Percentiles rank a stretch among this genome's conserved stretches.
Evolutionary conservation across 1,140 invertebrate species (phyloP).

Genomic region (Grapholita molesta): DNA sequence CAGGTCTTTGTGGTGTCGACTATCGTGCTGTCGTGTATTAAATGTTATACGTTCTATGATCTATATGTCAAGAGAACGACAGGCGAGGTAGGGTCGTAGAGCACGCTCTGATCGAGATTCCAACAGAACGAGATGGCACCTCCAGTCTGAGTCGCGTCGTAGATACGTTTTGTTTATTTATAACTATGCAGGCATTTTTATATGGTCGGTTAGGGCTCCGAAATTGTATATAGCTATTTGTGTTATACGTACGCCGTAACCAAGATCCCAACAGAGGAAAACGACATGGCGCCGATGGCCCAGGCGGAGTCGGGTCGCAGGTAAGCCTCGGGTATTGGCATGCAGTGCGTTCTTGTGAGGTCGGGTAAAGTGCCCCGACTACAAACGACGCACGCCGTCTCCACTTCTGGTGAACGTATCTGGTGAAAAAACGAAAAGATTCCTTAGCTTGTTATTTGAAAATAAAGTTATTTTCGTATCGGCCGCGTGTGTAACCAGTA

Average conservation of each 20-base stretch:
- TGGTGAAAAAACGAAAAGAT: slow-evolving; percentile 50
- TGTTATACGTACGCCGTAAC: slow-evolving; percentile 80
- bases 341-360: slow-evolving; percentile 84
- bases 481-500: no score
- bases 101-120: slow-evolving; percentile 86
- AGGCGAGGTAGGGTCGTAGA: no score
- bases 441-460: no score
- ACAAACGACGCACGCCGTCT: slow-evolving; percentile 91
- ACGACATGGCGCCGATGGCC: slow-evolving; percentile 93
- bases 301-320: slow-evolving; percentile 88
- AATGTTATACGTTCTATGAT: no score
- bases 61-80: background rate
- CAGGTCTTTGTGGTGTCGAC: no score
- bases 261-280: slow-evolving; percentile 87
- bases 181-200: background rate
- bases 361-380: slow-evolving; percentile 90
- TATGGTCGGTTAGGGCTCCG: no score
- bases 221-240: no score
- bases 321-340: slow-evolving; percentile 90
- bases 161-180: background rate
- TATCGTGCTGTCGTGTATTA: no score
- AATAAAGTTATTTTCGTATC: no score
- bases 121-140: slow-evolving; percentile 59
- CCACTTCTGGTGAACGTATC: slow-evolving; percentile 88
- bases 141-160: background rate